Conservation (phyloP, 1,140 invertebrate genomes). For the Venturia canescens region DNA sequence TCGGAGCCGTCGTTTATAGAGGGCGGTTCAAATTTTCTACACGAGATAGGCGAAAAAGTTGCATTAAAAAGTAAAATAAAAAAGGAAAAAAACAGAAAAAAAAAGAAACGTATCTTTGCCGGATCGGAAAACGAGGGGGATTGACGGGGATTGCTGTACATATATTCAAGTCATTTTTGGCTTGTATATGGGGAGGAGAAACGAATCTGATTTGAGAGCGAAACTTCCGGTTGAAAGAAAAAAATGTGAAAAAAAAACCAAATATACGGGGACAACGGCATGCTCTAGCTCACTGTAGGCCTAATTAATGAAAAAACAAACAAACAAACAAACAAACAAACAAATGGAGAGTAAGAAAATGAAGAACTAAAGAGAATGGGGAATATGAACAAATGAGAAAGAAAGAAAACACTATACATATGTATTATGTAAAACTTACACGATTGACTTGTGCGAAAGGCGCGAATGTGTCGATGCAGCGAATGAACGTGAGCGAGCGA, state of each 20-base stretch:
- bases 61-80: constrained; percentile 43
- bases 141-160: constrained; percentile 3
- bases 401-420: no score
- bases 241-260: constrained; percentile 50
- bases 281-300: no score
- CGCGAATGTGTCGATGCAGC: no score
- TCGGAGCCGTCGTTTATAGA: constrained; percentile 36
- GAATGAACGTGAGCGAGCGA: constrained; percentile 31
- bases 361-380: no score
- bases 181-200: background rate
- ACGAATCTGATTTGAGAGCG: background rate
- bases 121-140: background rate
- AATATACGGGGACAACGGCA: no score
- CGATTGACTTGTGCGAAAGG: no score
- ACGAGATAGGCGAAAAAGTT: constrained; percentile 30
- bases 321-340: no score
- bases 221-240: constrained; percentile 48
- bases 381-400: no score
- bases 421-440: no score
- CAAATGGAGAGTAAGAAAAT: no score
- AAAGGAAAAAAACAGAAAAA: constrained; percentile 29
- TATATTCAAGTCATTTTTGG: constrained; percentile 13
- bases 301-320: no score
- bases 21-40: background rate
- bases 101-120: constrained; percentile 16